Base-by-base conservation (phyloP, 2,113 vertebrate species). In the Naja naja region DNA sequence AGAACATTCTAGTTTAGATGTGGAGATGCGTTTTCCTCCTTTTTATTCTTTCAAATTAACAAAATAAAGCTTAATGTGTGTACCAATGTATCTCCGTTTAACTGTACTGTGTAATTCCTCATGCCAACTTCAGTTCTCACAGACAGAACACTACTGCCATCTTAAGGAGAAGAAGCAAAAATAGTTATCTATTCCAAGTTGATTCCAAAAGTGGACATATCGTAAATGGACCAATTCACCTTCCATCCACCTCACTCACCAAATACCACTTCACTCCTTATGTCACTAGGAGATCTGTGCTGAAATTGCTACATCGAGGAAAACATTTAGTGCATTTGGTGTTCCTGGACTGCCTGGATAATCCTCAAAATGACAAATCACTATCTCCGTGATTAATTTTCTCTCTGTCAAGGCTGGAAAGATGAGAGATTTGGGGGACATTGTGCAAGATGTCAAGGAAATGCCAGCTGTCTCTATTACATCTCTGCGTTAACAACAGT, bases 381-480 rank as follows among this genome's bases (percentile, higher is more conserved):
- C 96, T 96, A 94, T 55, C 95, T 93, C 92, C 22, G 0, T 16
- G 54, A 96, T 97, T 97, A 96, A 97, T 98, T 97, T 98, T 97
- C 96, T 97, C 95, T 95, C 96, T 97, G 97, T 97, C 97, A 97
- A 91, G 93, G 53, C 93, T 92, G 91, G 93, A 93, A 95, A 97
- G 97, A 97, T 97, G 96, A 97, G 97, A 97, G 97, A 97, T 97
- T 97, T 97, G 93, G 95, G 95, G 95, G 96, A 96, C 95, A 92
- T 94, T 22, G 86, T 87, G 87, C 93, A 93, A 93, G 60, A 49
- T 92, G 97, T 97, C 97, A 96, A 94, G 96, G 94, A 97, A 97
- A 97, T 96, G 97, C 97, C 97, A 97, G 95, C 96, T 95, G 96
- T 97, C 97, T 96, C 93, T 89, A 56, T 94, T 97, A 94, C 95